Evolutionary conservation across 2,888 invertebrate species (phyloP).

Genomic region (Deroplatys truncata): DNA sequence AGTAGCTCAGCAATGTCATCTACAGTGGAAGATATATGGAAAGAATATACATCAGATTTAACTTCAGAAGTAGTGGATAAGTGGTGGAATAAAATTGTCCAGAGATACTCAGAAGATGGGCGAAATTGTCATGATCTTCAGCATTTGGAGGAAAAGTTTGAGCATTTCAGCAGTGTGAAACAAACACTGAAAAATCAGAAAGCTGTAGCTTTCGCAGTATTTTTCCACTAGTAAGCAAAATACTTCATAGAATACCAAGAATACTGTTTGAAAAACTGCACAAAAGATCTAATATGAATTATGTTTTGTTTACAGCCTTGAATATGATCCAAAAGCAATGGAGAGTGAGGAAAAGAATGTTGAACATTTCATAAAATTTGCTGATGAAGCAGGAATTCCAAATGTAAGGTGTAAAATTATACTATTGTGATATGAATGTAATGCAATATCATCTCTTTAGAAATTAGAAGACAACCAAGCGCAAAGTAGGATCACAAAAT

Average conservation of each 20-base stretch:
- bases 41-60: constrained; percentile 41
- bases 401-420: constrained; percentile 40
- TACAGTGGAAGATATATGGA: constrained; percentile 41
- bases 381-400: constrained; percentile 48
- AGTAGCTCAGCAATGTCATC: not conserved
- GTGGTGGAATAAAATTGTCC: constrained; percentile 45
- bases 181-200: constrained; percentile 45
- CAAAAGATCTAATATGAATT: not conserved
- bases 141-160: constrained; percentile 48
- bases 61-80: constrained; percentile 39
- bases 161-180: constrained; percentile 45
- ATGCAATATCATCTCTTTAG: not conserved
- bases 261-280: not conserved
- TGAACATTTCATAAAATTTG: constrained; percentile 50
- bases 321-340: constrained; percentile 53
- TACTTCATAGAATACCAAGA: not conserved
- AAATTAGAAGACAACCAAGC: not conserved
- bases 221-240: constrained; percentile 54
- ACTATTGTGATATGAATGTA: not conserved
- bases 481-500: not conserved
- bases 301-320: constrained; percentile 44
- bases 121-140: constrained; percentile 50
- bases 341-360: constrained; percentile 54
- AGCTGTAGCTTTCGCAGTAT: constrained; percentile 50
- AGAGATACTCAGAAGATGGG: constrained; percentile 45